Evolutionary conservation across 2,797 vertebrate genomes (phyloP).

Genomic region (Kryptolebias ocellatus): DNA sequence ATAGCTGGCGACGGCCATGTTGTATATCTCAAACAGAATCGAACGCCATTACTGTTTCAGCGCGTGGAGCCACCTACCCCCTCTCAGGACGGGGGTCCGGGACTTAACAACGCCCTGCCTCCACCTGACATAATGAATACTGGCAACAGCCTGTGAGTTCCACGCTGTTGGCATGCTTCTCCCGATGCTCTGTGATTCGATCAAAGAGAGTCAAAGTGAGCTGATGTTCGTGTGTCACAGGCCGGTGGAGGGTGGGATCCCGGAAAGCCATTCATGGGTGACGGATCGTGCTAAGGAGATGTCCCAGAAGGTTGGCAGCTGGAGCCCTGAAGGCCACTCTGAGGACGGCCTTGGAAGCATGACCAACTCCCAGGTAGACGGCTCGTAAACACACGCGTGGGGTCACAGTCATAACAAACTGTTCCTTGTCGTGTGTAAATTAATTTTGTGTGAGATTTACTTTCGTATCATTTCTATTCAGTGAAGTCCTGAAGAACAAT

Average conservation of each 20-base stretch:
- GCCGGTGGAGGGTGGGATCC: conserved; percentile 84
- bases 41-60: conserved; percentile 97
- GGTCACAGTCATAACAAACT: conserved; percentile 3
- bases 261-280: conserved; percentile 94
- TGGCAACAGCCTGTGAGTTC: conserved; percentile 87
- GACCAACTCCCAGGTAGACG: conserved; percentile 89
- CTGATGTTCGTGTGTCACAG: conserved; percentile 52
- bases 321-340: conserved; percentile 90
- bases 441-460: conserved; percentile 20
- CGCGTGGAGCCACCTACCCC: conserved; percentile 93
- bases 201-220: not conserved
- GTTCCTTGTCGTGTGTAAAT: conserved; percentile 1
- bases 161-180: not conserved
- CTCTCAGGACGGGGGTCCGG: conserved; percentile 85
- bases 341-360: conserved; percentile 86
- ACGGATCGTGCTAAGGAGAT: conserved; percentile 94
- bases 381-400: conserved; percentile 16
- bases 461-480: conserved; percentile 39
- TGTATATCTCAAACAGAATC: conserved; percentile 92
- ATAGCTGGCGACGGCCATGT: conserved; percentile 84
- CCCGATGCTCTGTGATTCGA: not conserved
- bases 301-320: conserved; percentile 92
- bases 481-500: conserved; percentile 30
- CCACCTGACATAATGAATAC: conserved; percentile 78
- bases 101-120: conserved; percentile 82